phyloP scores from a whole-genome alignment of 2,888 invertebrate genomes.

The Drosophila parthenogenetica region DNA sequence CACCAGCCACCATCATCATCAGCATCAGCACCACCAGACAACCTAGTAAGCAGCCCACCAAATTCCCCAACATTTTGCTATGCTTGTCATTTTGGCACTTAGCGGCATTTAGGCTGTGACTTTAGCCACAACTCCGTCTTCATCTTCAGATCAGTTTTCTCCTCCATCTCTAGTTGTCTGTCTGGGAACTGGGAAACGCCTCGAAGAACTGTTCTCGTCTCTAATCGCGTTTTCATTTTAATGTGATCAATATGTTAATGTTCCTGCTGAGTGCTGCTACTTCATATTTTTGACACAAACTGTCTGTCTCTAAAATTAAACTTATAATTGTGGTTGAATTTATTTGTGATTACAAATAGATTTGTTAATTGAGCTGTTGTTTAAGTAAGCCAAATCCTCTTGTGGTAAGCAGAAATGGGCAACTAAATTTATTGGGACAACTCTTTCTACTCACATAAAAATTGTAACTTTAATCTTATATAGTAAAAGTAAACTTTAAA shows the following conservation, averaged over 20 bases:
- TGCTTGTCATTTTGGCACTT: conserved; percentile 75
- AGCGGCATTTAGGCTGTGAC: conserved; percentile 72
- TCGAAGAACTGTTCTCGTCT: conserved; percentile 24
- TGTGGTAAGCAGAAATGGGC: too few relatives aligned
- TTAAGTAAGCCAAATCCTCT: too few relatives aligned
- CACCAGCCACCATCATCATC: conserved; percentile 27
- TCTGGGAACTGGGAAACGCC: conserved; percentile 53
- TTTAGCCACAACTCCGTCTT: conserved; percentile 40
- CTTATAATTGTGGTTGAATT: conserved; percentile 3
- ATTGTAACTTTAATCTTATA: too few relatives aligned
- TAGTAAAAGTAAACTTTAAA: background rate
- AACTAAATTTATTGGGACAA: too few relatives aligned
- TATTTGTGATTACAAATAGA: background rate
- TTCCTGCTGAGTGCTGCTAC: conserved; percentile 43
- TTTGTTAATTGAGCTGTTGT: conserved; percentile 5
- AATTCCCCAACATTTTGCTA: conserved; percentile 53
- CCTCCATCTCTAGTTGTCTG: conserved; percentile 19
- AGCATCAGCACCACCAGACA: conserved; percentile 23
- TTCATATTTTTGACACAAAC: conserved; percentile 48
- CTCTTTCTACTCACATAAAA: too few relatives aligned
- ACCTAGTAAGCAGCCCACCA: conserved; percentile 41
- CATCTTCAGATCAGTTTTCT: too few relatives aligned
- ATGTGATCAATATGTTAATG: conserved; percentile 63
- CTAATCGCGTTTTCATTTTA: conserved; percentile 46
- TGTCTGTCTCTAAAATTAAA: conserved; percentile 7